These are phyloP conservation scores for Mesochorus sp. DNA, from an alignment of 2,888 invertebrate genomes.

Conservation along the genomic window DNA sequence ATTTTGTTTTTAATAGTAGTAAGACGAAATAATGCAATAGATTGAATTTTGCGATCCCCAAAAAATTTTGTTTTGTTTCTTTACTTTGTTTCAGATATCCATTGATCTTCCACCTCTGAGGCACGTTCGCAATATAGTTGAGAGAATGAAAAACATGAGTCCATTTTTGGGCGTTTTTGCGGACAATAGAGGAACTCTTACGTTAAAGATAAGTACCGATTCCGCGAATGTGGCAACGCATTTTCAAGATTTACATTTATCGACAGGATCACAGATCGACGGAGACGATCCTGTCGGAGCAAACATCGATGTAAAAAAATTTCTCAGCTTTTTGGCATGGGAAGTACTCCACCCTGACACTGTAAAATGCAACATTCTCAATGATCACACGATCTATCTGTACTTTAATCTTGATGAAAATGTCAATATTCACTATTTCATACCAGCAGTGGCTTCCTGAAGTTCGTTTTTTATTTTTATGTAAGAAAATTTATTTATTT, in stretches of 20 bases:
- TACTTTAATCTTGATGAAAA: conserved; percentile 89
- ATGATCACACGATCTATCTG: conserved; percentile 89
- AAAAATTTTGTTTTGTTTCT: conserved; percentile 22
- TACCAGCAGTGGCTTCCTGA: conserved; percentile 86
- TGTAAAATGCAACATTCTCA: conserved; percentile 90
- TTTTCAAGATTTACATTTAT: conserved; percentile 89
- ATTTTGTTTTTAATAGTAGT: too few species aligned
- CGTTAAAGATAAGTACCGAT: conserved; percentile 90
- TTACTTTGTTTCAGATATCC: conserved; percentile 85
- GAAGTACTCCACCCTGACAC: conserved; percentile 89
- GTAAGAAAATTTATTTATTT: conserved; percentile 12
- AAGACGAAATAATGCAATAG: too few species aligned
- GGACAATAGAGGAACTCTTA: conserved; percentile 87
- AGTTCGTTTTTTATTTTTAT: neutral
- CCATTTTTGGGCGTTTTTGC: conserved; percentile 88
- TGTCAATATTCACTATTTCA: conserved; percentile 90
- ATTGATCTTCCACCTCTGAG: conserved; percentile 91
- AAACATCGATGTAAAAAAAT: conserved; percentile 90
- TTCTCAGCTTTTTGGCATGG: conserved; percentile 90
- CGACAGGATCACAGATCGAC: conserved; percentile 79
- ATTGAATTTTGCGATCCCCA: too few species aligned
- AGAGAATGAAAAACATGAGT: conserved; percentile 92
- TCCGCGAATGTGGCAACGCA: conserved; percentile 91
- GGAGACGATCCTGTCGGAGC: conserved; percentile 84
- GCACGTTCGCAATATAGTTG: conserved; percentile 90